Percentiles rank a stretch among this genome's conserved stretches.
These are phyloP conservation scores for Rhea americana DNA, from an alignment of 2,113 vertebrate genomes.

Conservation along the genomic window DNA sequence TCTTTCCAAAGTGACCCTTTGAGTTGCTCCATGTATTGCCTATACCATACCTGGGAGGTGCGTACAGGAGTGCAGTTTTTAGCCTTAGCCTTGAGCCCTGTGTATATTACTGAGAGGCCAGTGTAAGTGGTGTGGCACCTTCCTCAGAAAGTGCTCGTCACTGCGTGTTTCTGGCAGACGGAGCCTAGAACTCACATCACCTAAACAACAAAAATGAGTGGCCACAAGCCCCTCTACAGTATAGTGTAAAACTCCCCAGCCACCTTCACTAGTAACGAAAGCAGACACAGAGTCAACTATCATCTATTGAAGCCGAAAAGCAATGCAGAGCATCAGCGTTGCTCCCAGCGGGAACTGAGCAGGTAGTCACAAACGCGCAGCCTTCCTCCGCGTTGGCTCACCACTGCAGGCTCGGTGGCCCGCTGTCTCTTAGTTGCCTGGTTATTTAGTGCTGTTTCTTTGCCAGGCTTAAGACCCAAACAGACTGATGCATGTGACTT, in stretches of 20 bases:
- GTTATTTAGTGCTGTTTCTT: background rate
- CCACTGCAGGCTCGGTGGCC: background rate
- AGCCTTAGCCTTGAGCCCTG: background rate
- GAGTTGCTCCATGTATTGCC: background rate
- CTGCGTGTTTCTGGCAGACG: rapidly evolving
- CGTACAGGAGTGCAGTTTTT: rapidly evolving
- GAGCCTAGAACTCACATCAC: background rate
- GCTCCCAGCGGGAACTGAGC: background rate
- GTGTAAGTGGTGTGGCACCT: rapidly evolving
- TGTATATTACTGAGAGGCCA: background rate
- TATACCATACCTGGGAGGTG: rapidly evolving
- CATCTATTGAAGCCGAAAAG: background rate
- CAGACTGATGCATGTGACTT: background rate
- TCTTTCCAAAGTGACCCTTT: background rate
- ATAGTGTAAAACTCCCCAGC: background rate
- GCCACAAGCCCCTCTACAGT: background rate
- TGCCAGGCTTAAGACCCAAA: background rate
- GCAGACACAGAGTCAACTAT: background rate
- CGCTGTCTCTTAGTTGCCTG: background rate
- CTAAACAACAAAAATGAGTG: background rate
- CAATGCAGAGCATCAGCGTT: background rate
- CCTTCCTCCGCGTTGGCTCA: background rate
- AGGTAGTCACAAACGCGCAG: background rate
- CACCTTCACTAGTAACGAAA: background rate
- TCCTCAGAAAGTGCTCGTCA: background rate